phyloP scores from a whole-genome alignment of 2,888 invertebrate species.

The Trichogramma dendrolimi region DNA sequence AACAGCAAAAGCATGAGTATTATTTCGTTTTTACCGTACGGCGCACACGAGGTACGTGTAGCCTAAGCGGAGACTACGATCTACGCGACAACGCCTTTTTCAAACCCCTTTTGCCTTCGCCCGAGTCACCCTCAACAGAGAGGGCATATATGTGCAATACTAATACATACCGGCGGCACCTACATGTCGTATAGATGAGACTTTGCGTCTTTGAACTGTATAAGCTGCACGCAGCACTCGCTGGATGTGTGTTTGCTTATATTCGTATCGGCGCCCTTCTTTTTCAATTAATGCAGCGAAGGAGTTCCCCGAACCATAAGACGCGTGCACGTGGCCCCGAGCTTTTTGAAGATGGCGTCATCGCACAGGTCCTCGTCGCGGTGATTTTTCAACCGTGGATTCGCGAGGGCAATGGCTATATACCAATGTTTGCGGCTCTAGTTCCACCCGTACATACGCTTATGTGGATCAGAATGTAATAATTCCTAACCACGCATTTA shows the following conservation, averaged over 20 bases:
- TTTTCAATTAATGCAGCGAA: constrained; percentile 25
- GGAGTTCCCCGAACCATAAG: constrained; percentile 15
- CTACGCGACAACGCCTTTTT: not conserved
- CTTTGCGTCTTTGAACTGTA: no score
- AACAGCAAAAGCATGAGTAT: constrained; percentile 8
- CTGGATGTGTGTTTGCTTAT: not conserved
- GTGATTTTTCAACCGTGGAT: no score
- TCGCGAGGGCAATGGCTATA: no score
- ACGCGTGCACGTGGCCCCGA: constrained; percentile 8
- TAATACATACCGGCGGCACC: no score
- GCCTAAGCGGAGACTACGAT: not conserved
- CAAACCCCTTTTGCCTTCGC: not conserved
- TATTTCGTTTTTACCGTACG: constrained; percentile 24
- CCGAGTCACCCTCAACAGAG: not conserved
- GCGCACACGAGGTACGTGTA: not conserved
- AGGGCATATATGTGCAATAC: not conserved
- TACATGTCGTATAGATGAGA: no score
- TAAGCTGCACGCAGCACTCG: no score
- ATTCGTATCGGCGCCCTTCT: constrained; percentile 21
- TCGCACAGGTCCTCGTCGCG: no score
- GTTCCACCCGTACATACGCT: constrained; percentile 8
- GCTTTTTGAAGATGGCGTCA: constrained; percentile 24
- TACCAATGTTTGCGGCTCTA: not conserved
- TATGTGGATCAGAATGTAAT: constrained; percentile 13
- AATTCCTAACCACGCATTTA: constrained; percentile 7